Conservation (phyloP, 2,113 vertebrate species). For the Epinephelus fuscoguttatus region DNA sequence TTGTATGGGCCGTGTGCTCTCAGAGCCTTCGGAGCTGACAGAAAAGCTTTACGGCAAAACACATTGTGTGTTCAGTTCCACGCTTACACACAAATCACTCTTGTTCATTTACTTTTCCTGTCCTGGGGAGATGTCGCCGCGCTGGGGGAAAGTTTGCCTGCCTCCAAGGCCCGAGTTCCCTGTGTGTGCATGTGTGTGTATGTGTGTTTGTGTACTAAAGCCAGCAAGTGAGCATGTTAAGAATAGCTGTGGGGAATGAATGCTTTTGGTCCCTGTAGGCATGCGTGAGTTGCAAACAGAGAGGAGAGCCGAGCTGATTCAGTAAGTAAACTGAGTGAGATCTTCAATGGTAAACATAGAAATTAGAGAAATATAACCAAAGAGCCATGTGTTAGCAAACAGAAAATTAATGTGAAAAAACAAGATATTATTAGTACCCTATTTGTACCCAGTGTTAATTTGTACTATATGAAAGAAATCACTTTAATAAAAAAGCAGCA, state of each 20-base stretch:
- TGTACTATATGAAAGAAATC: conserved; percentile 9
- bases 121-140: conserved; percentile 66
- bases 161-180: conserved; percentile 31
- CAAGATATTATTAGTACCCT: neutral
- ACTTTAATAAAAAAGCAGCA: conserved; percentile 11
- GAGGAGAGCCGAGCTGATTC: conserved; percentile 48
- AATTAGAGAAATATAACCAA: conserved; percentile 27
- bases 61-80: conserved; percentile 70
- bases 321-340: conserved; percentile 33
- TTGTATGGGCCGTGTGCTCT: conserved; percentile 70
- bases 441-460: conserved; percentile 11
- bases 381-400: conserved; percentile 12
- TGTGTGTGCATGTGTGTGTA: conserved; percentile 13
- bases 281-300: conserved; percentile 61
- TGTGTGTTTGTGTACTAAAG: conserved; percentile 40
- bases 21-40: conserved; percentile 71
- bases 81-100: conserved; percentile 75
- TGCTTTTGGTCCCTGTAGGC: conserved; percentile 57
- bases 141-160: conserved; percentile 62
- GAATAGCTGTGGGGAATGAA: conserved; percentile 68
- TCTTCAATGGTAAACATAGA: conserved; percentile 37
- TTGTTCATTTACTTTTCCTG: conserved; percentile 77
- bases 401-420: neutral
- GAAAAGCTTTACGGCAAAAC: conserved; percentile 72
- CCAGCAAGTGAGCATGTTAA: conserved; percentile 67